Conservation (phyloP, 2,888 invertebrate species). For the Lithodes maja region DNA sequence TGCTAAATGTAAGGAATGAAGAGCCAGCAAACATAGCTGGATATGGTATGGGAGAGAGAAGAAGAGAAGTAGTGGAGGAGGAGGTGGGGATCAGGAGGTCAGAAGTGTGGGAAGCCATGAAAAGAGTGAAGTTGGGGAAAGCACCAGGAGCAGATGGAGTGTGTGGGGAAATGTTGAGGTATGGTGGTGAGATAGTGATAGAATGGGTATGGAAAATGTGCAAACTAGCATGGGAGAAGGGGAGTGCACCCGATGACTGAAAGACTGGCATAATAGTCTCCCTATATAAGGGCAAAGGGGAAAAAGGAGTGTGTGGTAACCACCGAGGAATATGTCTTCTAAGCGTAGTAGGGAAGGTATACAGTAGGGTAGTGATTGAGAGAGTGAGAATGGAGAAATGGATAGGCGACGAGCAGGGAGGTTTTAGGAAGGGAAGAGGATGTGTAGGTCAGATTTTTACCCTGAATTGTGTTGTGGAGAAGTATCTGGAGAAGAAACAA, state of each 20-base stretch:
- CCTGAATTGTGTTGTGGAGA: not conserved
- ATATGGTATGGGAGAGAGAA: not conserved
- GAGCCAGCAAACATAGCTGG: not conserved
- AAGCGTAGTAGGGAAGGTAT: not conserved
- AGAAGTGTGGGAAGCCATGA: not conserved
- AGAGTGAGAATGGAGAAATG: not conserved
- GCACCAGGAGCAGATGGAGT: not conserved
- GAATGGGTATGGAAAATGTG: not conserved
- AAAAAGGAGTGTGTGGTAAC: not conserved
- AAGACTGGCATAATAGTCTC: not conserved
- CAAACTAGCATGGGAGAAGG: conserved; percentile 11
- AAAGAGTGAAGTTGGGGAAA: not conserved
- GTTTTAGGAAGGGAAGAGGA: not conserved
- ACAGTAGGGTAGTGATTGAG: not conserved
- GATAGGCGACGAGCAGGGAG: not conserved
- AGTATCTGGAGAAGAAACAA: not conserved
- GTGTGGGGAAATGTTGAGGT: not conserved
- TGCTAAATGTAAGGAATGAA: not conserved
- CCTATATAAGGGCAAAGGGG: not conserved
- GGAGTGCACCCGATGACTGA: conserved; percentile 16
- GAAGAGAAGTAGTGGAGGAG: conserved; percentile 9
- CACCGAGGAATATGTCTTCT: not conserved
- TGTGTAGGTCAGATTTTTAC: not conserved
- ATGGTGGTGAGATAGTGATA: not conserved
- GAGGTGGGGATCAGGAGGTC: conserved; percentile 5